Evolutionary conservation across 2,113 vertebrate genomes (phyloP).

Genomic region (Corvus moneduloides): DNA sequence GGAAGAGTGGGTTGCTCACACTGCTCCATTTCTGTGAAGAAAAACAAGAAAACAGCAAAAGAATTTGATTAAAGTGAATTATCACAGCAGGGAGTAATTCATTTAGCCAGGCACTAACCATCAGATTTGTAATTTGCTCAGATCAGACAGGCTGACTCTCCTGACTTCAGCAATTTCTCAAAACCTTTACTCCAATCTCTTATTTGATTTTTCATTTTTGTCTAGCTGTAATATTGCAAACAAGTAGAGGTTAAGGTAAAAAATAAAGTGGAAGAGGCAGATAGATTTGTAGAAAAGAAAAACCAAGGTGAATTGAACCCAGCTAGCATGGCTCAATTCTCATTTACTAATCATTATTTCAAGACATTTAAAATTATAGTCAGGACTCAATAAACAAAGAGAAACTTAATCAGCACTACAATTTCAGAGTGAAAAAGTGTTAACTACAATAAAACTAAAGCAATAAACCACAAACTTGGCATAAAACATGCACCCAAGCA

Average conservation of each 20-base stretch:
- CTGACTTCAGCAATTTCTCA: not conserved
- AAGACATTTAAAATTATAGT: not conserved
- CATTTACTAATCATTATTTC: not conserved
- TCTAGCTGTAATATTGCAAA: not conserved
- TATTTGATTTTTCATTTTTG: not conserved
- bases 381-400: not conserved
- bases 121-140: not conserved
- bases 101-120: not conserved
- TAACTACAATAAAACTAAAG: not conserved
- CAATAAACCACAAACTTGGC: not conserved
- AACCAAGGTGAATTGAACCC: not conserved
- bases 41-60: not conserved
- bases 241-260: not conserved
- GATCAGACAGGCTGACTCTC: not conserved
- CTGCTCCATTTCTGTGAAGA: conserved; percentile 89
- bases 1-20: conserved; percentile 94
- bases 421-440: not conserved
- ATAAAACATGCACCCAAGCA: conserved; percentile 13
- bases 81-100: not conserved
- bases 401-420: not conserved
- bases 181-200: not conserved
- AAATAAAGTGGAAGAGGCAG: not conserved
- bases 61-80: not conserved
- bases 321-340: not conserved
- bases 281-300: not conserved